Evolutionary conservation across 1,140 invertebrate species (phyloP), one percentile per base, ranked within the genome.

Genomic region (Halesus radiatus): DNA sequence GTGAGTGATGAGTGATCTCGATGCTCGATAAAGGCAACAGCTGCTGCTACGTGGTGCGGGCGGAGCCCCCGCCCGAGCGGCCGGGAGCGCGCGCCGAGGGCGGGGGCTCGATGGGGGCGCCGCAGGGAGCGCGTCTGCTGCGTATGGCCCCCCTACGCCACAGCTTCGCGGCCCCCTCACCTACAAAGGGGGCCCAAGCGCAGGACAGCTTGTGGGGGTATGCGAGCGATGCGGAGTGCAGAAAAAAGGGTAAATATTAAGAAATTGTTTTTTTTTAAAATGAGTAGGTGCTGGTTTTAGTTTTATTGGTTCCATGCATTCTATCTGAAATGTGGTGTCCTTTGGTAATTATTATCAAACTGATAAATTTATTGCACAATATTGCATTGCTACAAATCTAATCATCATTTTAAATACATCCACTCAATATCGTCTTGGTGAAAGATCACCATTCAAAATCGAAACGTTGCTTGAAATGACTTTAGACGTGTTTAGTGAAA

Each of bases 131-230:
- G 32, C 88, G 89, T 70, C 85, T 91, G 81, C 85, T 91, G 84
- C 87, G 90, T 70, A 91, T 91, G 90, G 89, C 89, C 26, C 89
- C 90, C 58, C 86, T 90, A 10, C 85, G 90, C 13, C 90, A 91
- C 85, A 91, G 90, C 83, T 89, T 91, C 81, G 89, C 89, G 1
- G 88, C 89, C 20, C 89, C 89, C 7, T 85, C 89, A 68, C 88
- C 88, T n/a, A 87, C 87, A 56, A 88, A 88, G 79, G 86, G 86
- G 29, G 88, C 84, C 15, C 87, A 86, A 23, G 85, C 83, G 5
- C 85, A 79, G 37, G 79, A 74, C 68, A 86, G 87, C 79, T 81
- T 87, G 3, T 87, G 88, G 79, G 88, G 89, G 76, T 90, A 89
- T 84, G 87, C 87, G 23, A 89, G 88, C 53, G 88, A 89, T 83